Evolutionary conservation across 2,113 vertebrate genomes (phyloP).

Genomic region (Amia ocellicauda): DNA sequence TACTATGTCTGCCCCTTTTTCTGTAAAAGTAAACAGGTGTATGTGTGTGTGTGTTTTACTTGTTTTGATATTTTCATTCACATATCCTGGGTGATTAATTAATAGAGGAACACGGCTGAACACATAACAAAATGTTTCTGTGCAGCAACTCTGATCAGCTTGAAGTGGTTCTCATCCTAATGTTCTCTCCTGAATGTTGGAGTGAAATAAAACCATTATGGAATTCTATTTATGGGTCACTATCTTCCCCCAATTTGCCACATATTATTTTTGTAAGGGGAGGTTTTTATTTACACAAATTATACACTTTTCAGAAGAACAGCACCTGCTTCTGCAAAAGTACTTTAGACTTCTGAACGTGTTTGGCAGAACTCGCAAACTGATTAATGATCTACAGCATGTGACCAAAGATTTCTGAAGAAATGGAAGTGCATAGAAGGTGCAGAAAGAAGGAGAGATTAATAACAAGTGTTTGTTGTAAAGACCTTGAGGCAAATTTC

Average conservation of each 20-base stretch:
- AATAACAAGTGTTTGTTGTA: too few species aligned
- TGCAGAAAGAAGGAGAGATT: too few species aligned
- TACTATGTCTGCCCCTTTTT: too few species aligned
- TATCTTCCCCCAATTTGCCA: background rate
- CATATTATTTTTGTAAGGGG: background rate
- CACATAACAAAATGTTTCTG: background rate
- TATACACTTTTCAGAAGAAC: background rate
- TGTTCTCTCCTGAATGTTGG: background rate
- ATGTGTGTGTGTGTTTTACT: background rate
- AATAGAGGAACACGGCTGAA: constrained; percentile 15
- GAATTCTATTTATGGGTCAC: background rate
- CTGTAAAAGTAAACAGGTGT: too few species aligned
- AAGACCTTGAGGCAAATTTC: too few species aligned
- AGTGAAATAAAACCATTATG: background rate
- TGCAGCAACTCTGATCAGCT: background rate
- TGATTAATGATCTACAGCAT: background rate
- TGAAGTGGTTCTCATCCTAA: background rate
- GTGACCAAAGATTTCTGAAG: background rate
- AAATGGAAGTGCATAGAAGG: too few species aligned
- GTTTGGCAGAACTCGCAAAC: background rate
- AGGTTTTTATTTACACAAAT: background rate
- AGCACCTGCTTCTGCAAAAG: background rate
- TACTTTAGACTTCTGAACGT: background rate
- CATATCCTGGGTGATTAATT: constrained; percentile 26
- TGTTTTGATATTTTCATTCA: constrained; percentile 27